Conservation (phyloP, 2,113 vertebrate species). For the Hydrochoerus hydrochaeris region DNA sequence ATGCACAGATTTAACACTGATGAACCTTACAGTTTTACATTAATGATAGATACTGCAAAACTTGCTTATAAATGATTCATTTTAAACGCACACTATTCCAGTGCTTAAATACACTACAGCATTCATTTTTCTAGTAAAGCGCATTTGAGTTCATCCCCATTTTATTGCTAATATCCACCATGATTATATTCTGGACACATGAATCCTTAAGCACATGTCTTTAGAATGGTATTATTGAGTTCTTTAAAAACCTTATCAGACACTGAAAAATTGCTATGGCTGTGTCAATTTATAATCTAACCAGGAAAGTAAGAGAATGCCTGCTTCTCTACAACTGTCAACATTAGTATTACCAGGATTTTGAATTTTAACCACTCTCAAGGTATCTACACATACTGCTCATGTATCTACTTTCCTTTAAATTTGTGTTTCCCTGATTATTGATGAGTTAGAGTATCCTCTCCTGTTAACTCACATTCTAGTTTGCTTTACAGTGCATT, state of each 20-base stretch:
- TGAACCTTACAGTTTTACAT: background rate
- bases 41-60: background rate
- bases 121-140: background rate
- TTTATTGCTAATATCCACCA: background rate
- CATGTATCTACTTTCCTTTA: background rate
- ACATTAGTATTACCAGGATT: background rate
- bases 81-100: background rate
- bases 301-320: background rate
- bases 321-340: background rate
- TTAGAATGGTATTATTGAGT: background rate
- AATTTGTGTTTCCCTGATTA: background rate
- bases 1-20: background rate
- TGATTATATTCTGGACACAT: background rate
- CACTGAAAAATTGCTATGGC: background rate
- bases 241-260: background rate
- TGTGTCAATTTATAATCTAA: background rate
- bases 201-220: background rate
- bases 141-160: background rate
- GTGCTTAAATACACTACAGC: background rate
- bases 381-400: background rate
- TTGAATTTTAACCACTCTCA: background rate
- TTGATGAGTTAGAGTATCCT: background rate
- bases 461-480: background rate
- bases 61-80: background rate
- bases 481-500: background rate